Base-by-base conservation (phyloP, 1,140 invertebrate species). In the Drosophila simulans region DNA sequence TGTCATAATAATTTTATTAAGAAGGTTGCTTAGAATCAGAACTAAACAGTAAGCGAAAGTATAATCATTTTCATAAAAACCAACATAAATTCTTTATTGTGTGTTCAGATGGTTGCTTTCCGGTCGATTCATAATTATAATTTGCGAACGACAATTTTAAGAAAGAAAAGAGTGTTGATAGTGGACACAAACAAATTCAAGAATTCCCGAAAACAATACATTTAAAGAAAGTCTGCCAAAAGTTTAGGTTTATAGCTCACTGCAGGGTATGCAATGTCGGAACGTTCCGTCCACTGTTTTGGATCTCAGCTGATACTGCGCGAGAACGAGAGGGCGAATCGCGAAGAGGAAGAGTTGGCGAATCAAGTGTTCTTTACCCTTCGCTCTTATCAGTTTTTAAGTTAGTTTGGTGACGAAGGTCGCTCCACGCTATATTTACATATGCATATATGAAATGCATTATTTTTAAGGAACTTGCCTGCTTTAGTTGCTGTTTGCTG, bases 321-420 rank as follows among this genome's bases (percentile, higher is more conserved):
- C 13, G 20, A 65, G 63, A 65, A 31, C 3, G 63, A 65, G 57
- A 48, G 2, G 34, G 34, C 12, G 22, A 25, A 39, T 35, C 22
- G 43, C 13, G 56, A 73, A 64, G 69, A 74, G 69, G 64, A 73
- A 74, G 71, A 74, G 59, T 75, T 75, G 49, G 69, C 72, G 40
- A 46, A 51, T 51, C 37, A 35, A 64, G 35, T 52, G 73, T 74
- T 75, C 65, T 75, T 75, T 75, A 75, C 72, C 71, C 72, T 74
- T 74, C 66, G 37, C 43, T 34, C 71, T 75, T 75, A 75, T 75
- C 70, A 75, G 52, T 60, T 74, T 56, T 64, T 40, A 74, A 75
- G 52, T 74, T 56, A 51, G 31, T 74, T 74, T 74, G 39, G 43
- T 51, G 51, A 55, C 56, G 37, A 25, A 34, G 34, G 43, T 40